Evolutionary conservation across 2,888 invertebrate genomes (phyloP).

Genomic region (Tachina lurida): DNA sequence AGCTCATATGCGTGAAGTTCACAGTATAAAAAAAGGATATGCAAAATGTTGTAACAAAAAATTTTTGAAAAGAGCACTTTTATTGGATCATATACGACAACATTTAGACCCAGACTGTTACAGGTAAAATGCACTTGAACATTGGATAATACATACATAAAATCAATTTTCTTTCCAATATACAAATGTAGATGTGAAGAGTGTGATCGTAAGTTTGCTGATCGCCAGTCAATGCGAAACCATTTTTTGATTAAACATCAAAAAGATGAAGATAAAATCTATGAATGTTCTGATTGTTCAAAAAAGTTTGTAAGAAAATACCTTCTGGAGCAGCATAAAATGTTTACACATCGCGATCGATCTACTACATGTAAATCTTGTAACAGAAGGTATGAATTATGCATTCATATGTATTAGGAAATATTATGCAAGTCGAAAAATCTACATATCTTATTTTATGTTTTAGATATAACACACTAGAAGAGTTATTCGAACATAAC

Average conservation of each 20-base stretch:
- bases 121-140: conserved; percentile 30
- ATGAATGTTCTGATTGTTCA: conserved; percentile 80
- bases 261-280: conserved; percentile 79
- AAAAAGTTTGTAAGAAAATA: conserved; percentile 81
- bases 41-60: conserved; percentile 80
- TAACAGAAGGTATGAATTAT: conserved; percentile 76
- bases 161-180: background rate
- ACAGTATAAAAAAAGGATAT: conserved; percentile 77
- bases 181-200: conserved; percentile 74
- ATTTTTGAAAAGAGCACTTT: conserved; percentile 78
- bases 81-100: conserved; percentile 80
- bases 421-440: conserved; percentile 57
- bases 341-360: conserved; percentile 77
- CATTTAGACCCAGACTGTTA: conserved; percentile 79
- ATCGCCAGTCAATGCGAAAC: conserved; percentile 80
- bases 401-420: background rate
- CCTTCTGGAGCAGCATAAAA: conserved; percentile 79
- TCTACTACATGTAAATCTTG: conserved; percentile 79
- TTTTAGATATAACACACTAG: conserved; percentile 73
- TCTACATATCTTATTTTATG: conserved; percentile 72
- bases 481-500: conserved; percentile 56
- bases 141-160: background rate
- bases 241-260: conserved; percentile 81
- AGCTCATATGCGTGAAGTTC: conserved; percentile 69
- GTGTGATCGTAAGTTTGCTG: conserved; percentile 76